phyloP scores from a whole-genome alignment of 2,888 invertebrate species.

The Agrilus biguttatus region DNA sequence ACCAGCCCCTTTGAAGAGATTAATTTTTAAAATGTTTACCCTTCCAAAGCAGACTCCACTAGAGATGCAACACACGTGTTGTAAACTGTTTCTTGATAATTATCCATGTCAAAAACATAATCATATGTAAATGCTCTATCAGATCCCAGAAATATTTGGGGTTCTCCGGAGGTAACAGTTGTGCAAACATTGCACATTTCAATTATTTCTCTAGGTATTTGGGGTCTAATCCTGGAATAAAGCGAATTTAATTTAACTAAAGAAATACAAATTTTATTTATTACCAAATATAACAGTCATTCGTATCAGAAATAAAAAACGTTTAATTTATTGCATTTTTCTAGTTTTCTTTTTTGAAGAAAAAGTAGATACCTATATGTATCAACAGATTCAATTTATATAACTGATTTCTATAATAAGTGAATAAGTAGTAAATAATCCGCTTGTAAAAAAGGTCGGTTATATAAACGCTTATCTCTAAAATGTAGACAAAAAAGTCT shows the following conservation, averaged over 20 bases:
- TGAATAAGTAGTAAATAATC: neutral
- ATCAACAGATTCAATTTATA: too few species aligned
- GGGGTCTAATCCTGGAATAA: conserved; percentile 76
- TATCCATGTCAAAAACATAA: conserved; percentile 76
- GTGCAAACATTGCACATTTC: conserved; percentile 93
- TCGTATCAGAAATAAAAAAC: too few species aligned
- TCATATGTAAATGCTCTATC: conserved; percentile 96
- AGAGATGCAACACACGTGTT: conserved; percentile 69
- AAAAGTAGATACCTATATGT: too few species aligned
- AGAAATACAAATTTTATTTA: neutral
- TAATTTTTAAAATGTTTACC: conserved; percentile 33
- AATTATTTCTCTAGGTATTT: conserved; percentile 80
- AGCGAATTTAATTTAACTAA: conserved; percentile 4
- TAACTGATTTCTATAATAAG: neutral
- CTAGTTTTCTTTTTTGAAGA: too few species aligned
- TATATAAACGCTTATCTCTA: neutral
- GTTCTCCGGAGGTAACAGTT: conserved; percentile 75
- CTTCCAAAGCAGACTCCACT: conserved; percentile 85
- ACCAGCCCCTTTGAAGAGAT: too few species aligned
- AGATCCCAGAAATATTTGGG: conserved; percentile 81
- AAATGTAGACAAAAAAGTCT: neutral
- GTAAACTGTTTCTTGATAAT: conserved; percentile 66
- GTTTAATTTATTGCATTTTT: neutral
- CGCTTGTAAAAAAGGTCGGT: neutral
- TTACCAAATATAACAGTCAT: too few species aligned